Base-by-base conservation (phyloP, 2,797 vertebrate species). In the Thunnus albacares region DNA sequence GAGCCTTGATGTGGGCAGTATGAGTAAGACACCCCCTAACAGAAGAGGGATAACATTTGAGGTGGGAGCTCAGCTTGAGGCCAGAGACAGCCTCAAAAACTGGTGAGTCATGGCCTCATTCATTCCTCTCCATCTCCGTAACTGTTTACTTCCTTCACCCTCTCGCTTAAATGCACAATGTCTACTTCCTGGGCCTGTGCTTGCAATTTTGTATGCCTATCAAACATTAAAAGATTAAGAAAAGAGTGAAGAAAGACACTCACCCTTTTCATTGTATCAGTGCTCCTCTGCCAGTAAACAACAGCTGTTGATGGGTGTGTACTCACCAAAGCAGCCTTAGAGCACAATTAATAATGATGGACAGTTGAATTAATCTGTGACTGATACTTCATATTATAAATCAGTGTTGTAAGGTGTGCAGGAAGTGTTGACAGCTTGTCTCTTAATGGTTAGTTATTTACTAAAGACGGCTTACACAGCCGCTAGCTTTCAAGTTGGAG, bases 1-100 rank as follows among this genome's bases (percentile, higher is more conserved):
- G 77, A 87, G 92, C 87, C 91, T 94, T 92, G 91, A 95, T 95
- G 94, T 92, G 92, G 90, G 92, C 93, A 95, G 92, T 96, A 99
- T 99, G 98, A 98, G 96, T 96, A 98, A 97, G 96, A 97, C 97
- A 94, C 97, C 97, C 96, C 98, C 98, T 94, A 98, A 97, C 96
- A 97, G 98, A 96, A 96, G 97, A 97, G 98, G 98, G 92, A 99
- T 99, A 93, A 96, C 95, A 94, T 99, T 98, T 96, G 97, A 99
- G 96, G 97, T 98, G 95, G 98, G 98, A 96, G 97, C 97, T 93
- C 97, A 97, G 95, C 96, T 99, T 86, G 98, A 99, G 96, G 98
- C 98, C 88, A 97, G 97, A 94, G 98, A 99, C 95, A 97, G 95
- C 94, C 96, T 98, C 96, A 98, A 98, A 96, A 98, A 98, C 96